These are phyloP conservation scores for Mactromeris polynyma DNA, from an alignment of 2,888 invertebrate genomes.

Conservation along the genomic window DNA sequence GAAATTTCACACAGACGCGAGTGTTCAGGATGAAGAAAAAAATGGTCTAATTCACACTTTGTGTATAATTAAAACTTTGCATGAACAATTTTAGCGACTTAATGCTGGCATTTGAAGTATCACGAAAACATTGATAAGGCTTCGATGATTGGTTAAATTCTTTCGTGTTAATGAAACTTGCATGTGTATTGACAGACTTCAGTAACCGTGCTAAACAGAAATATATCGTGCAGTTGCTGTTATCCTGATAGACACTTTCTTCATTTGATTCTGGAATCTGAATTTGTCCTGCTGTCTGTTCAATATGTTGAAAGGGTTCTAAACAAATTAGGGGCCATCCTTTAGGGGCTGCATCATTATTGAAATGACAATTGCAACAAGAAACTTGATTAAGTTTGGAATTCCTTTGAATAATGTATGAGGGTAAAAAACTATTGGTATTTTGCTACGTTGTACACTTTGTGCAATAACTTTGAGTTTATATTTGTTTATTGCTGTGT, in stretches of 20 bases:
- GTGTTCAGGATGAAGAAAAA: background rate
- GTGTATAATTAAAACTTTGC: background rate
- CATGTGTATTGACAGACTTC: background rate
- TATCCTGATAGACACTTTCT: background rate
- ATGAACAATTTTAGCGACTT: background rate
- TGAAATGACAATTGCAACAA: conserved; percentile 5
- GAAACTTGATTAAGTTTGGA: background rate
- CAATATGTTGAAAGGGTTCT: conserved; percentile 2
- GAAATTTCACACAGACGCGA: background rate
- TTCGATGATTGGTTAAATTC: background rate
- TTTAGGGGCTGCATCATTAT: conserved; percentile 6
- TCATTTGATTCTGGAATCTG: background rate
- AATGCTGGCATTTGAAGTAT: background rate
- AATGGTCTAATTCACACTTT: background rate
- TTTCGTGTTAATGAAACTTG: background rate
- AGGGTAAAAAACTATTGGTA: background rate
- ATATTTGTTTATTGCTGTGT: background rate
- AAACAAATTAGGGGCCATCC: conserved; percentile 12
- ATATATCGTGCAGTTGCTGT: background rate
- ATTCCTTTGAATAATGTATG: conserved; percentile 6
- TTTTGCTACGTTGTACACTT: background rate
- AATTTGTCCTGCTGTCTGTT: conserved; percentile 5
- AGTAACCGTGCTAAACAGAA: background rate
- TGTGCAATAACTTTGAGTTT: background rate
- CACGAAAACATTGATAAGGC: background rate